These are phyloP conservation scores for Mesoligia furuncula DNA, from an alignment of 2,888 invertebrate species.

Conservation along the genomic window DNA sequence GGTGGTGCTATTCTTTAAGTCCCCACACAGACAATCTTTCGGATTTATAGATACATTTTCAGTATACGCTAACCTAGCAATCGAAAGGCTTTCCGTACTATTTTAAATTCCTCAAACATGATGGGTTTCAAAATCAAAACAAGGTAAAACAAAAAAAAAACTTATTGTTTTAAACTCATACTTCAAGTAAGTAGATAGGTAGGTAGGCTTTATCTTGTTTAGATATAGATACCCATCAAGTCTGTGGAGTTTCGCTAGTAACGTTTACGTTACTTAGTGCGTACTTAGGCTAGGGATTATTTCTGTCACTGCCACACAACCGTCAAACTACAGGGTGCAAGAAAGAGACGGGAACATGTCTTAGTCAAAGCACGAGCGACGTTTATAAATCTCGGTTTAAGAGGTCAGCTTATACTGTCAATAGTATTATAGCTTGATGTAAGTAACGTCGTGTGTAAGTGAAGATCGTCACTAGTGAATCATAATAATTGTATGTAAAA, in stretches of 20 bases:
- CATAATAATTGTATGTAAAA: constrained; percentile 41
- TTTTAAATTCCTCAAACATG: too few relatives aligned
- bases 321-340: too few relatives aligned
- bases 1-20: too few relatives aligned
- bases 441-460: background rate
- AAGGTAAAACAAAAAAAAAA: too few relatives aligned
- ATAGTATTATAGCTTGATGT: background rate
- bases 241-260: too few relatives aligned
- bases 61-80: constrained; percentile 1
- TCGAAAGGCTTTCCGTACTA: background rate
- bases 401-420: background rate
- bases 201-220: background rate
- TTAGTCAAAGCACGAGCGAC: background rate
- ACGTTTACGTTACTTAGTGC: background rate
- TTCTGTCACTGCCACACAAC: background rate
- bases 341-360: background rate
- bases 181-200: too few relatives aligned
- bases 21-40: too few relatives aligned
- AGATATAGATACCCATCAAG: background rate
- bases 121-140: too few relatives aligned
- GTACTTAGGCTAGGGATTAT: background rate
- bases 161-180: background rate
- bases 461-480: constrained; percentile 20
- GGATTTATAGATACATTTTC: too few relatives aligned
- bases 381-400: background rate